Conservation (phyloP, 2,888 invertebrate species). For the Tenthredo scrophulariae region DNA sequence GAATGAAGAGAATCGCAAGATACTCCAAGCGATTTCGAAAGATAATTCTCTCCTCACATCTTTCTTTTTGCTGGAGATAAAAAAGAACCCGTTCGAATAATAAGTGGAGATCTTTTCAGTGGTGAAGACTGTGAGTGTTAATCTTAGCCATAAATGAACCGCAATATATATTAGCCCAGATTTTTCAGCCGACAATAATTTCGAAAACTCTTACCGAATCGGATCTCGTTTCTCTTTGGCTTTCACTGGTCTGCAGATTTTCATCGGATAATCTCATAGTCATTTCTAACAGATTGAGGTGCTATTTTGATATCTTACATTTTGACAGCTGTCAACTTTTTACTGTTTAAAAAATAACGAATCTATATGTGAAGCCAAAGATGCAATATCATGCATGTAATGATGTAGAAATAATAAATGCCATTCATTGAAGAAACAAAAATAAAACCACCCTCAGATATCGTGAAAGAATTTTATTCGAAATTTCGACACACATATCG, state of each 20-base stretch:
- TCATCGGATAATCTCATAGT: neutral
- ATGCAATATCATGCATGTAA: neutral
- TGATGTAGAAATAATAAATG: too few species aligned
- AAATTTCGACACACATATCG: neutral
- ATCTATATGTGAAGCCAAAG: neutral
- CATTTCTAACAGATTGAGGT: neutral
- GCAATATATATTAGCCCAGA: neutral
- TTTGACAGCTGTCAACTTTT: neutral
- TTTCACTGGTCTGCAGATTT: neutral
- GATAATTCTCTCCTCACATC: neutral
- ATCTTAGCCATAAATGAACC: neutral
- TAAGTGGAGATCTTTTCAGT: neutral
- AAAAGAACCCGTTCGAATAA: neutral
- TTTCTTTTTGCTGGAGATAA: neutral
- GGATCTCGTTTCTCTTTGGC: neutral
- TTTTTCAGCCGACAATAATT: neutral
- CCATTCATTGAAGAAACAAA: too few species aligned
- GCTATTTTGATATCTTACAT: neutral
- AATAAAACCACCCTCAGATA: neutral
- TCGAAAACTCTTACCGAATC: neutral
- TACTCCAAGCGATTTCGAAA: conserved; percentile 37
- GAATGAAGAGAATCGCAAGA: conserved; percentile 13
- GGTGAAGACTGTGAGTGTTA: neutral
- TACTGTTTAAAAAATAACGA: neutral
- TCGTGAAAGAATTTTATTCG: neutral